Percentiles rank a stretch among this genome's conserved stretches.
These are phyloP conservation scores for Philypnodon macrostomus DNA, from an alignment of 2,797 vertebrate species.

Conservation along the genomic window DNA sequence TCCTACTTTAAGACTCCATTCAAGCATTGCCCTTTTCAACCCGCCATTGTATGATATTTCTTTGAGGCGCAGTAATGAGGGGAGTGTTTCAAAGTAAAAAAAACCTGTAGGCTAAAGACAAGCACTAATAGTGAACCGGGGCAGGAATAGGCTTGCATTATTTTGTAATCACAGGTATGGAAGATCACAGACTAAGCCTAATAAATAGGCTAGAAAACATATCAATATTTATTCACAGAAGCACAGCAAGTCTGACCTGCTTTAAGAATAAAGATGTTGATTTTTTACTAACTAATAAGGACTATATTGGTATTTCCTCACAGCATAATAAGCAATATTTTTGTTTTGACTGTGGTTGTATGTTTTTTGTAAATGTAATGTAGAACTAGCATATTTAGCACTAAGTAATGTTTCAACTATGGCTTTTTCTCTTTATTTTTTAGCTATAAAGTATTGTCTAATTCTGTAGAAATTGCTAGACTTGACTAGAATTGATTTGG, in stretches of 20 bases:
- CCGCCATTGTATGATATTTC: slow-evolving; percentile 75
- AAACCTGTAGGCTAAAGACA: slow-evolving; percentile 74
- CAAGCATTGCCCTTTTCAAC: slow-evolving; percentile 79
- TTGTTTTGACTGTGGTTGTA: slow-evolving; percentile 15
- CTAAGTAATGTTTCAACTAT: background rate
- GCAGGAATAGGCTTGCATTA: slow-evolving; percentile 67
- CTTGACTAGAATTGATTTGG: no score
- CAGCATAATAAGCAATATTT: slow-evolving; percentile 38
- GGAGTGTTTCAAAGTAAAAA: slow-evolving; percentile 70
- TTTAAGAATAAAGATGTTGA: slow-evolving; percentile 33
- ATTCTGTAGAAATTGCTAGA: no score
- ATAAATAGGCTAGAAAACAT: slow-evolving; percentile 43
- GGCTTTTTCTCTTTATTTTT: background rate
- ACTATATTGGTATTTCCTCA: slow-evolving; percentile 34
- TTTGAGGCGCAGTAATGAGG: slow-evolving; percentile 74
- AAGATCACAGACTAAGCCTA: slow-evolving; percentile 40
- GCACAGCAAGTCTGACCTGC: slow-evolving; percentile 35
- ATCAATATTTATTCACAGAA: slow-evolving; percentile 44
- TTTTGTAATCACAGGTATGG: slow-evolving; percentile 63
- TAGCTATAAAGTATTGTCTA: no score
- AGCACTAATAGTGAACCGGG: slow-evolving; percentile 58
- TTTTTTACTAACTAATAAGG: slow-evolving; percentile 39
- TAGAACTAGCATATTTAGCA: background rate
- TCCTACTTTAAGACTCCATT: slow-evolving; percentile 78
- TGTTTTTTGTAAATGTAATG: slow-evolving; percentile 3